Evolutionary conservation across 2,797 vertebrate species (phyloP), one percentile per base, ranked within the genome.

Genomic region (Pteropus rufus): DNA sequence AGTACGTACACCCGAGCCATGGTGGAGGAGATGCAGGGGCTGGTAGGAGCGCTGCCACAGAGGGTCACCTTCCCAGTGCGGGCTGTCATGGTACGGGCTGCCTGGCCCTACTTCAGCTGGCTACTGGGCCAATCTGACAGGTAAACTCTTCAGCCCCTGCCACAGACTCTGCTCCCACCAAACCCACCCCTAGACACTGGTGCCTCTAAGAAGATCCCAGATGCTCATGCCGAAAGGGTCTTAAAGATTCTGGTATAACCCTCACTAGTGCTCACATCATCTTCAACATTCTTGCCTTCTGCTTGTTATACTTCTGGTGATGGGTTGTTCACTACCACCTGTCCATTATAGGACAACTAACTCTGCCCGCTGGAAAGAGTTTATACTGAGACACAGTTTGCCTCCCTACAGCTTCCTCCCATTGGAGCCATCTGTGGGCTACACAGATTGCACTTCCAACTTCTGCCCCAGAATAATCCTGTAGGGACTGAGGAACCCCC

Each of bases 51-150:
- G 0, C 73, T 99, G 49, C 97, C 98, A 1, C 99, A 99, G 96
- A 98, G 89, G 96, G 98, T 99, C 93, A 99, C 99, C 8, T 99
- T 99, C 94, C 99, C 99, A 0, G 96, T 98, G 86, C 97, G 98
- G 15, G 98, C 99, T 1, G 91, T 98, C 96, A 96, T 99, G 98
- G 98, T 67, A 4, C 98, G 97, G 62, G 95, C 93, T 0, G 98
- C 98, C 64, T 99, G 99, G 99, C 98, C 98, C 67, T 98, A 99
- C 95, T 97, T 99, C 96, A 99, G 98, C 97, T 99, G 99, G 99
- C 98, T 99, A 67, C 98, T 99, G 84, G 98, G 95, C 93, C 99
- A 99, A 79, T 99, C 99, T 1, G 92, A 99, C 85, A 98, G 99
- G 99, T 99, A 62, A 15, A 39, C 4, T 18, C 52, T 23, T 23